Conservation (phyloP, 2,888 invertebrate genomes). For the Lottia gigantea region DNA sequence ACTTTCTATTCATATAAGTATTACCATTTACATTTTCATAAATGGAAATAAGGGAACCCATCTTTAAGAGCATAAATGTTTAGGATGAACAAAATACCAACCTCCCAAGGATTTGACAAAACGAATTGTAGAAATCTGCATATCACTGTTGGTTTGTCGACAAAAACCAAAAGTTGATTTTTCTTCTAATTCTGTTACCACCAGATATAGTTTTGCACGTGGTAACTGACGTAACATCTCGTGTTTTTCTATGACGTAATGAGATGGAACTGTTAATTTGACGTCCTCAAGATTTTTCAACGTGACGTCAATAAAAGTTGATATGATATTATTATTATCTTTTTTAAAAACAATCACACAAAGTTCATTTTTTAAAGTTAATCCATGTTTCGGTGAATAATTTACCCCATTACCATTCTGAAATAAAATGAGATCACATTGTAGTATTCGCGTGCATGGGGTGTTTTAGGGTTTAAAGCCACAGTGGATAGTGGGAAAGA, state of each 20-base stretch:
- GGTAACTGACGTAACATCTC: constrained; percentile 51
- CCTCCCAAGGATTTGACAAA: constrained; percentile 48
- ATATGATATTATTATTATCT: constrained; percentile 41
- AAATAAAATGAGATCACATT: background rate
- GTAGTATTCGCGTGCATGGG: no score
- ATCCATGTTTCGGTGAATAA: constrained; percentile 48
- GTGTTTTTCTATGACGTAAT: constrained; percentile 43
- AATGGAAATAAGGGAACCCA: no score
- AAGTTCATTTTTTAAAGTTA: constrained; percentile 46
- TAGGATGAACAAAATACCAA: constrained; percentile 13
- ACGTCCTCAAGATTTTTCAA: constrained; percentile 49
- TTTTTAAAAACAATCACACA: constrained; percentile 49
- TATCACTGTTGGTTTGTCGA: constrained; percentile 37
- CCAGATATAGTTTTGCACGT: constrained; percentile 49
- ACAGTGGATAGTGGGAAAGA: no score
- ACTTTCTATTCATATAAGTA: no score
- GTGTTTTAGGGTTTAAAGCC: no score
- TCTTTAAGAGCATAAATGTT: background rate
- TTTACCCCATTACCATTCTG: constrained; percentile 40
- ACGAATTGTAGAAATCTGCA: constrained; percentile 44
- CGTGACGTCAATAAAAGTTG: constrained; percentile 45
- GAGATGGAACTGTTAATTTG: constrained; percentile 46
- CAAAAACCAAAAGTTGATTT: constrained; percentile 19
- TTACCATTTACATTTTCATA: no score
- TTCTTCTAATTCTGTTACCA: constrained; percentile 51